phyloP scores from a whole-genome alignment of 92 coral and sea anemone genomes.

The Muricea muricata region DNA sequence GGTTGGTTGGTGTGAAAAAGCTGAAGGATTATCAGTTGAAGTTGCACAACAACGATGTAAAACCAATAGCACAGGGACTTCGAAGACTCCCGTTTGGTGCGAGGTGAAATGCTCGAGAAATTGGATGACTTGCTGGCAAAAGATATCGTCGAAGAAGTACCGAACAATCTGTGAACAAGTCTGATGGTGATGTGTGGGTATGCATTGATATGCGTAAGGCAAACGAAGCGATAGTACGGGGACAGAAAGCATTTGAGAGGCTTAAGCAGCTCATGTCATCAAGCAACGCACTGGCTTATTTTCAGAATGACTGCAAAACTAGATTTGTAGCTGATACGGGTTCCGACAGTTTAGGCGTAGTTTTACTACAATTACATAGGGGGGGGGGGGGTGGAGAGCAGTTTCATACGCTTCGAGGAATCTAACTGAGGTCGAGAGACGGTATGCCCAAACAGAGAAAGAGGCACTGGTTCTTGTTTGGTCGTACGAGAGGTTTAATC shows the following conservation, averaged over 20 bases:
- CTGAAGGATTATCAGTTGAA: slow-evolving; percentile 61
- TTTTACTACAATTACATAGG: slow-evolving; percentile 56
- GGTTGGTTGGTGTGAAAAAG: slow-evolving; percentile 20
- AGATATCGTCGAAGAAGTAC: too few relatives aligned
- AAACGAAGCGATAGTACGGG: slow-evolving; percentile 45
- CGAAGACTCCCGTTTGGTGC: slow-evolving; percentile 58
- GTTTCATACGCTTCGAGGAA: slow-evolving; percentile 62
- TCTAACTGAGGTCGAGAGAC: too few relatives aligned
- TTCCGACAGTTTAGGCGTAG: slow-evolving; percentile 64
- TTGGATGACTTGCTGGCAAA: slow-evolving; percentile 63
- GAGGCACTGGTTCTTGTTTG: too few relatives aligned
- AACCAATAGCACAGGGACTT: slow-evolving; percentile 63
- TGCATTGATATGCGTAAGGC: slow-evolving; percentile 59
- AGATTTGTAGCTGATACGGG: slow-evolving; percentile 64
- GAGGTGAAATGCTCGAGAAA: slow-evolving; percentile 55
- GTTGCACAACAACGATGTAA: slow-evolving; percentile 47
- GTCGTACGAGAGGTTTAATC: slow-evolving; percentile 59
- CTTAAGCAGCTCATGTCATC: slow-evolving; percentile 50
- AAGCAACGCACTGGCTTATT: slow-evolving; percentile 59
- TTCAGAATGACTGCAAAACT: slow-evolving; percentile 39
- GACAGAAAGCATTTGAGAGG: slow-evolving; percentile 41
- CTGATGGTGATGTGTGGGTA: slow-evolving; percentile 52
- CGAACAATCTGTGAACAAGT: slow-evolving; percentile 40
- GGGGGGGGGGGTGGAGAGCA: slow-evolving; percentile 64
- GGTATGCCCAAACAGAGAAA: too few relatives aligned